Evolutionary conservation across 2,888 invertebrate species (phyloP), one percentile per base, ranked within the genome.

Genomic region (Leptura quadrifasciata): DNA sequence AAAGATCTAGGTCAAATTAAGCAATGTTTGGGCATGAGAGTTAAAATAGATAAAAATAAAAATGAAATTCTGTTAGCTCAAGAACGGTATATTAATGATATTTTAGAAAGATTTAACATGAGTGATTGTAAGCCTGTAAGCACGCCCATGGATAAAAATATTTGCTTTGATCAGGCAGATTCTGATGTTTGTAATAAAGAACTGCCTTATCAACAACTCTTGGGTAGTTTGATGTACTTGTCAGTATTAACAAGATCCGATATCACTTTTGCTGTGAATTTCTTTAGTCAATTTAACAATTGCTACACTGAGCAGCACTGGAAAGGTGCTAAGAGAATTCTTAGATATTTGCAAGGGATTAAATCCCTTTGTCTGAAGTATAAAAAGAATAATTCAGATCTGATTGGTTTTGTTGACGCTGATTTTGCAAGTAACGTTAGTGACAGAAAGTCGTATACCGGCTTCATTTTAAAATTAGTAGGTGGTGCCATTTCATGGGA

Each of bases 361-460:
- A 64, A n/a, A 75, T 55, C 76, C 72, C 77, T 74, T 72, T 74
- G 78, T 58, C 61, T 80, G 57, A 69, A 57, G 54, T 83, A 74
- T n/a, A n/a, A n/a, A n/a, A n/a, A n/a, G n/a, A n/a, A n/a, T n/a
- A n/a, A n/a, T n/a, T n/a, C n/a, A n/a, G n/a, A n/a, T n/a, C n/a
- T n/a, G 55, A 20, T 18, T 9, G 79, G 80, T 39, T 79, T 67
- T 79, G 80, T 80, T 39, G 81, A 80, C 60, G 75, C 81, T 15
- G 81, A 80, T 71, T 82, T 79, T 79, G 79, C 68, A 24, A 69
- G 55, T 20, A 68, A 75, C 69, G 27, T 4, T 57, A 15, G n/a
- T 21, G 75, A 80, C 69, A 87, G 89, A 24, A 24, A 24, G 87
- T 90, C n/a, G n/a, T n/a, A n/a, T n/a, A n/a, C n/a, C n/a, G n/a